Percentiles rank a stretch among this genome's conserved stretches.
These are phyloP conservation scores for Euthynnus affinis DNA, from an alignment of 2,797 vertebrate genomes.

Conservation along the genomic window DNA sequence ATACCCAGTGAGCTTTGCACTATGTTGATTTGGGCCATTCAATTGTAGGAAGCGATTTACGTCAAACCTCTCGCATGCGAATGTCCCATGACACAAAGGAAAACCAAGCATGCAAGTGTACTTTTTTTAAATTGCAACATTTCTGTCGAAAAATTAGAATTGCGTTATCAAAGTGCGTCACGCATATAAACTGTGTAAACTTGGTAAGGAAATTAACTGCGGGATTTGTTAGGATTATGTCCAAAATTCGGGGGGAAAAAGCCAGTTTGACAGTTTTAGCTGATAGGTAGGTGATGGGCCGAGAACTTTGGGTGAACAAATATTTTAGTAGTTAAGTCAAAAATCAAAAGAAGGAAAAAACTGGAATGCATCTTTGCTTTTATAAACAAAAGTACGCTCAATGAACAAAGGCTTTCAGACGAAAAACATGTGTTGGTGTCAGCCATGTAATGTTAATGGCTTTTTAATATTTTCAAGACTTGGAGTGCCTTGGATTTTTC, in stretches of 20 bases:
- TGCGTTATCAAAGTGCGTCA: background rate
- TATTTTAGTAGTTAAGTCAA: too few species aligned
- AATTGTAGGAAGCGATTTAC: background rate
- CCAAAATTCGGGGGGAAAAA: background rate
- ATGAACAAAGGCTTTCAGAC: too few species aligned
- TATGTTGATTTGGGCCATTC: background rate
- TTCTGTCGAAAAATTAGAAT: background rate
- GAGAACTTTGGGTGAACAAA: background rate
- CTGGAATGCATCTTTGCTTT: too few species aligned
- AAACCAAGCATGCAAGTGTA: background rate
- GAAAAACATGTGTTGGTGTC: too few species aligned
- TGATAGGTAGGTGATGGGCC: too few species aligned
- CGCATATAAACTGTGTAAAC: background rate
- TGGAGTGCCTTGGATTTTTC: background rate
- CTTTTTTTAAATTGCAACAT: background rate
- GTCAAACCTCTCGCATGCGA: background rate
- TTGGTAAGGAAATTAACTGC: background rate
- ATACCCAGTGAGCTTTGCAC: background rate
- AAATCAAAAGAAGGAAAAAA: too few species aligned
- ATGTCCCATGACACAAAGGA: background rate
- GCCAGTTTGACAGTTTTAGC: background rate
- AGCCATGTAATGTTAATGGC: too few species aligned
- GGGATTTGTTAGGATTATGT: background rate
- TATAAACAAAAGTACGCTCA: too few species aligned
- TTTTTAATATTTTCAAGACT: background rate